A percentile compares a stretch with the other conserved stretches of the same genome.
These are phyloP conservation scores for Bergia puertoricense DNA, from an alignment of 92 coral and sea anemone species.

Conservation along the genomic window DNA sequence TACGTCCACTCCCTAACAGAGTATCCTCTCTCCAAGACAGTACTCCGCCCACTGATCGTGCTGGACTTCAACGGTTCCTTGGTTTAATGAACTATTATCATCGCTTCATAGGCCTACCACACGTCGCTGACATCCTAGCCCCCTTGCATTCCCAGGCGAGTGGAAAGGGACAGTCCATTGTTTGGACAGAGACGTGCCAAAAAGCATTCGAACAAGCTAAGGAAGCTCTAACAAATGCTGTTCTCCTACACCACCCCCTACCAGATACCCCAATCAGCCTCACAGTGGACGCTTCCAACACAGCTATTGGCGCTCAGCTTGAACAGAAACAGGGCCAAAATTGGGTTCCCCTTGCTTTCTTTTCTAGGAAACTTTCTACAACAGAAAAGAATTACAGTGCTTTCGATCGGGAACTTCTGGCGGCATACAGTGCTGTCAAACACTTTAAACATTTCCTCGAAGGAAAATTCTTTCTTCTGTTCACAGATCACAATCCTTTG, in stretches of 20 bases:
- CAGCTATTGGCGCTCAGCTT: conserved; percentile 26
- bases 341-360: conserved; percentile 19
- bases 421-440: background rate
- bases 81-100: conserved; percentile 26
- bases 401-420: too few species aligned
- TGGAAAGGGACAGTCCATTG: background rate
- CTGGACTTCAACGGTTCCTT: conserved; percentile 22
- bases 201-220: conserved; percentile 28
- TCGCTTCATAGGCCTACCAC: conserved; percentile 30
- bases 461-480: too few species aligned
- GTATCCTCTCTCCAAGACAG: background rate
- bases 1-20: background rate
- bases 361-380: background rate
- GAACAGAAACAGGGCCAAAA: background rate
- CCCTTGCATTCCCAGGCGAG: background rate
- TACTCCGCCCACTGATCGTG: background rate
- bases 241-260: conserved; percentile 38
- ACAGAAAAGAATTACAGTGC: background rate
- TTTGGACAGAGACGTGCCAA: conserved; percentile 26
- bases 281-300: conserved; percentile 33
- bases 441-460: background rate
- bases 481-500: too few species aligned
- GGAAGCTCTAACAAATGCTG: conserved; percentile 9
- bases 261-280: conserved; percentile 38
- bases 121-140: background rate